These are phyloP conservation scores for Acleris literana DNA, from an alignment of 2,888 invertebrate genomes.

Conservation along the genomic window DNA sequence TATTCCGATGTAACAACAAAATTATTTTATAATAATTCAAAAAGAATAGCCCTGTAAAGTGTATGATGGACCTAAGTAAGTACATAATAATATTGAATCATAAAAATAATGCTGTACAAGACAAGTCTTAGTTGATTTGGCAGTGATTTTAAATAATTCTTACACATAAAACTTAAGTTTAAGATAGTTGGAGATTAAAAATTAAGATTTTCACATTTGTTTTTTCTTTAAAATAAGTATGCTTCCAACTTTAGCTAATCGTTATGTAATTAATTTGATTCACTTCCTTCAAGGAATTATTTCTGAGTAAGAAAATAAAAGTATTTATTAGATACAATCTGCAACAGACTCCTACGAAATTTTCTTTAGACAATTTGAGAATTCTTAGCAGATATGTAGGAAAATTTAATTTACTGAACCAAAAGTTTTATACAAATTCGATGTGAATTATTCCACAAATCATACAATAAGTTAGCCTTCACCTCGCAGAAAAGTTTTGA, in stretches of 20 bases:
- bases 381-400: constrained; percentile 24
- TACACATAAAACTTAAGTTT: too few species aligned
- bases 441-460: too few species aligned
- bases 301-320: not conserved
- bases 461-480: not conserved
- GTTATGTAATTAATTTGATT: not conserved
- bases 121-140: constrained; percentile 41
- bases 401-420: constrained; percentile 1
- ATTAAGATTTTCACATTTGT: too few species aligned
- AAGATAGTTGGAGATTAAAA: too few species aligned
- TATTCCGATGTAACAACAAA: constrained; percentile 39
- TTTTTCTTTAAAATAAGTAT: too few species aligned
- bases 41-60: constrained; percentile 28
- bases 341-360: constrained; percentile 19
- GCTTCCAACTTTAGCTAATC: not conserved
- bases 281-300: not conserved
- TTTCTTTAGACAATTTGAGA: constrained; percentile 14
- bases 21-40: constrained; percentile 40
- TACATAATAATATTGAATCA: constrained; percentile 31
- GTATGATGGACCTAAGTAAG: constrained; percentile 14
- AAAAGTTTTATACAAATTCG: too few species aligned
- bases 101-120: constrained; percentile 42
- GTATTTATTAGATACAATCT: too few species aligned
- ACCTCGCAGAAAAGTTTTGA: constrained; percentile 1
- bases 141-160: constrained; percentile 35